Evolutionary conservation across 2,888 invertebrate species (phyloP).

Genomic region (Pardosa pseudoannulata): DNA sequence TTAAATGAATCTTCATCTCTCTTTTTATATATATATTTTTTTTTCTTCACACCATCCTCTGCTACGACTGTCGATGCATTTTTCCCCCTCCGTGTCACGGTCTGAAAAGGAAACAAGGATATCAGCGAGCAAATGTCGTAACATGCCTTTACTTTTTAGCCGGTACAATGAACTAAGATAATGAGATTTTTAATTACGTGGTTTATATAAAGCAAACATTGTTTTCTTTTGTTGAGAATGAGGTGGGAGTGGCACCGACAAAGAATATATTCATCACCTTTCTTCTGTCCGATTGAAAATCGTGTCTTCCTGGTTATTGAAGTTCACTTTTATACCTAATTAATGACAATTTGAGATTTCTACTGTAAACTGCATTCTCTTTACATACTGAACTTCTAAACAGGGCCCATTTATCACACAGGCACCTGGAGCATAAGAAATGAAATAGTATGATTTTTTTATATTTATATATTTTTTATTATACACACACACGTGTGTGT

Average conservation of each 20-base stretch:
- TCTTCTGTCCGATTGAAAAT: background rate
- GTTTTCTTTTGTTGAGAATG: background rate
- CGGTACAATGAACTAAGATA: background rate
- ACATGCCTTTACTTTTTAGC: background rate
- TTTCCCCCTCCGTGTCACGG: background rate
- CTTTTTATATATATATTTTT: no score
- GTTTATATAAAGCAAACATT: background rate
- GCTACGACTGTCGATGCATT: background rate
- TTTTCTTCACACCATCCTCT: conserved; percentile 32
- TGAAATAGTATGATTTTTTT: no score
- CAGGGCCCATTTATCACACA: no score
- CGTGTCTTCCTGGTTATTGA: background rate
- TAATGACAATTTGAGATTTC: background rate
- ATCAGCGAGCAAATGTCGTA: background rate
- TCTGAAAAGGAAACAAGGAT: background rate
- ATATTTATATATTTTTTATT: no score
- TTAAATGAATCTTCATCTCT: conserved; percentile 36
- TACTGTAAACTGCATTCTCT: no score
- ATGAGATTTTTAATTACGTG: background rate
- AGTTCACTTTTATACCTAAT: no score
- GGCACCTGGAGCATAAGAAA: no score
- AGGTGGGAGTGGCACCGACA: background rate
- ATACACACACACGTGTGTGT: no score
- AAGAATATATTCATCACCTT: background rate
- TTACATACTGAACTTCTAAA: no score